Percentiles rank a stretch among this genome's conserved stretches.
These are phyloP conservation scores for Numida meleagris DNA, from an alignment of 2,113 vertebrate species.

Conservation along the genomic window DNA sequence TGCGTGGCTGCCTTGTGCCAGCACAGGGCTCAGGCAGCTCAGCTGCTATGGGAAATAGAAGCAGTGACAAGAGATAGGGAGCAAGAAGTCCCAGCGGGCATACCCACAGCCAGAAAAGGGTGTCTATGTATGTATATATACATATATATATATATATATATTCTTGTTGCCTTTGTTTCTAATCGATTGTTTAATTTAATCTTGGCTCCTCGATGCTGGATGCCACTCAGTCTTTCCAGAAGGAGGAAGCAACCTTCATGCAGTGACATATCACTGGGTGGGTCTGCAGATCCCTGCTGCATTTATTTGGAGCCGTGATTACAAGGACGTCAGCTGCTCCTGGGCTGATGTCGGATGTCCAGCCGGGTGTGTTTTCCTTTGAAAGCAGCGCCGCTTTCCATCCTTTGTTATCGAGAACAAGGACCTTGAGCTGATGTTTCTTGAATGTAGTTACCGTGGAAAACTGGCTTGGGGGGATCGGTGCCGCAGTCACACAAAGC, in stretches of 20 bases:
- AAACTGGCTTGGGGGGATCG: not conserved
- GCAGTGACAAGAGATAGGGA: fast-evolving
- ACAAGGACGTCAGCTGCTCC: not conserved
- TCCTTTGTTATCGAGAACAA: not conserved
- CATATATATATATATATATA: no score
- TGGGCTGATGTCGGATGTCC: not conserved
- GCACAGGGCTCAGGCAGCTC: not conserved
- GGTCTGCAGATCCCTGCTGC: not conserved
- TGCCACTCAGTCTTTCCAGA: not conserved
- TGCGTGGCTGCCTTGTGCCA: not conserved
- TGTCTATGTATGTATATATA: not conserved
- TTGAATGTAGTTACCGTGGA: not conserved
- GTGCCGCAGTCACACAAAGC: not conserved
- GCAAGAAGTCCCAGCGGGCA: not conserved
- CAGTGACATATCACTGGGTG: not conserved
- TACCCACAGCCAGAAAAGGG: not conserved
- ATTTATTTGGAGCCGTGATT: not conserved
- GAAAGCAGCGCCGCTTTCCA: not conserved
- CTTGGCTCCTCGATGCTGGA: not conserved
- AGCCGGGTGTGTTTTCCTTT: not conserved
- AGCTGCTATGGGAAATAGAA: not conserved
- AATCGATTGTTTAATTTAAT: not conserved
- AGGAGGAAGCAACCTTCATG: not conserved
- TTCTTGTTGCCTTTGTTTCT: no score
- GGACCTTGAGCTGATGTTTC: not conserved